Base-by-base conservation (phyloP, 2,113 vertebrate genomes). In the Tichodroma muraria region DNA sequence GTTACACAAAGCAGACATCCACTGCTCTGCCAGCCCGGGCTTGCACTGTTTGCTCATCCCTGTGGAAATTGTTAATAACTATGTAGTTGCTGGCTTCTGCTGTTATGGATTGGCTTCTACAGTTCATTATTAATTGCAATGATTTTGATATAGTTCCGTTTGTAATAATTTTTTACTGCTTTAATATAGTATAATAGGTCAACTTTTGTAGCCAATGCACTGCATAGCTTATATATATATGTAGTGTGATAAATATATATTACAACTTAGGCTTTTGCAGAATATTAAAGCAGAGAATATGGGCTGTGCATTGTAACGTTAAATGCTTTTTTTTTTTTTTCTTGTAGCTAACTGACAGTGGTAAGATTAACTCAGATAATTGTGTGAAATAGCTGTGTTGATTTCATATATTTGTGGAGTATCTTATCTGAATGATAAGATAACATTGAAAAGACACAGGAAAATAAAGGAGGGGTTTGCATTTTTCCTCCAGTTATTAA, bases 1-100 rank as follows among this genome's bases (percentile, higher is more conserved):
- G 28, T 71, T 45, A 19, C 2, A 20, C 0, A 0, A 42, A 37
- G 56, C 37, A 52, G 61, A 9, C 1, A 2, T 20, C 27, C 4
- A 5, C 47, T 40, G 40, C 47, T 82, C 65, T 60, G 38, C 54
- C 18, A 33, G 2, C 13, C 42, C 24, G 37, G 47, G 15, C 28
- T 35, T 28, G 9, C 23, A 40, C 33, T 72, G 30, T 20, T 88
- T 30, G 11, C 9, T 82, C 15, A 42, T 79, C 30, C 31, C 60
- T 59, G 17, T 53, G 40, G 38, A 21, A 44, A 44, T 44, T 44
- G 42, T 44, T 44, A 42, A 42, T 42, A 44, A 7, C 30, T 56
- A 13, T 56, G 28, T 12, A 56, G 53, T 9, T 33, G 31, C 33
- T 56, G 31, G 31, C 53, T 56, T 56, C 33, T 18, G 21, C 53